Conservation (phyloP, 2,888 invertebrate genomes). For the Bruchidius siliquastri region DNA sequence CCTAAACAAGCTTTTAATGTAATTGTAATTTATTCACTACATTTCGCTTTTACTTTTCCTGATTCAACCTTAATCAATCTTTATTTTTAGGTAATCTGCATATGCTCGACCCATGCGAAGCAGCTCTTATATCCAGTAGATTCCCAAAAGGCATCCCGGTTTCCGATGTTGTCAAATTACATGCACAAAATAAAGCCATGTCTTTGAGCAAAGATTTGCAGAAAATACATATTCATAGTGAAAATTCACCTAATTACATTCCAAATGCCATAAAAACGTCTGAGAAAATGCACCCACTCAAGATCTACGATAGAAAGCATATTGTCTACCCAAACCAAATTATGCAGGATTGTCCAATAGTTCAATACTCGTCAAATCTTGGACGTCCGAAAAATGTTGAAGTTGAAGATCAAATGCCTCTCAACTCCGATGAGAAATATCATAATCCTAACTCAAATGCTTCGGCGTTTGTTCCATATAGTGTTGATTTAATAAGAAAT, state of each 20-base stretch:
- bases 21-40: too few relatives aligned
- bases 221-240: conserved; percentile 14
- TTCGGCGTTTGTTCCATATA: not conserved
- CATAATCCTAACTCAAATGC: conserved; percentile 18
- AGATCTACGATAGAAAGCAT: not conserved
- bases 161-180: conserved; percentile 37
- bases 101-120: conserved; percentile 24
- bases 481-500: not conserved
- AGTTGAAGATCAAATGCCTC: not conserved
- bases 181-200: conserved; percentile 20
- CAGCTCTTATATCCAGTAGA: conserved; percentile 32
- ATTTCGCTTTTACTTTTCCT: too few relatives aligned
- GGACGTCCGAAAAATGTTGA: not conserved
- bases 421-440: not conserved
- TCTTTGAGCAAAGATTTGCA: conserved; percentile 13
- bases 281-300: too few relatives aligned
- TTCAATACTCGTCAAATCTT: not conserved
- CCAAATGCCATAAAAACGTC: conserved; percentile 9
- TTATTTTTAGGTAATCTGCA: conserved; percentile 19
- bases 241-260: conserved; percentile 9
- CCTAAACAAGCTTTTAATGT: too few relatives aligned
- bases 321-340: not conserved
- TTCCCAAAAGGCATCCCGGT: conserved; percentile 33
- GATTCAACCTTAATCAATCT: not conserved
- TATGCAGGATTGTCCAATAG: not conserved